Conservation (phyloP, 2,888 invertebrate genomes). For the Eupeodes luniger region DNA sequence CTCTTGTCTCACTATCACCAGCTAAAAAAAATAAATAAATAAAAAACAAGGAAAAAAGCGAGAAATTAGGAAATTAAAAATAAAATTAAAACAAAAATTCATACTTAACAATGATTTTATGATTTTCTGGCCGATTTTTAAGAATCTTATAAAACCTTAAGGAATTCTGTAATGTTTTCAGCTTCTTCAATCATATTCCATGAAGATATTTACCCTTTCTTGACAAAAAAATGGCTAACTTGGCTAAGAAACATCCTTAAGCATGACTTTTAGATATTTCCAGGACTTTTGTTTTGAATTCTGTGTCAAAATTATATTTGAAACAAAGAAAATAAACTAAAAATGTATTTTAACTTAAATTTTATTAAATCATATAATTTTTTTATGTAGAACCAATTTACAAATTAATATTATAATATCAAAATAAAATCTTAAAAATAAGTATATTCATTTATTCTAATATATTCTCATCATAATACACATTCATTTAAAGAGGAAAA, state of each 20-base stretch:
- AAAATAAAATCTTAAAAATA: constrained; percentile 35
- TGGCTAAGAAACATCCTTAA: no score
- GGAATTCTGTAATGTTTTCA: not conserved
- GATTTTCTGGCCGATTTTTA: not conserved
- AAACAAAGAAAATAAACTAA: constrained; percentile 2
- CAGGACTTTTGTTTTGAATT: no score
- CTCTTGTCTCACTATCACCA: constrained; percentile 76
- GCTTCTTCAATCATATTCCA: no score
- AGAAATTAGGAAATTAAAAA: constrained; percentile 2
- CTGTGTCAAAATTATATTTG: not conserved
- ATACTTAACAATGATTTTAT: no score
- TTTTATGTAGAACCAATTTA: constrained; percentile 43
- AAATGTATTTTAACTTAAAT: constrained; percentile 53
- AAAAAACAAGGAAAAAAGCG: constrained; percentile 17
- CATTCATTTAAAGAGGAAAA: constrained; percentile 4
- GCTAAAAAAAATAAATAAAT: constrained; percentile 38
- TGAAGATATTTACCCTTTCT: no score
- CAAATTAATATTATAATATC: constrained; percentile 7
- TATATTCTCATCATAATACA: constrained; percentile 20
- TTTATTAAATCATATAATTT: constrained; percentile 56
- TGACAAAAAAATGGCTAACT: no score
- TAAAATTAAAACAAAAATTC: not conserved
- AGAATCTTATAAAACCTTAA: not conserved
- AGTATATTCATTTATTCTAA: constrained; percentile 9
- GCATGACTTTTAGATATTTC: no score